Percentiles rank a stretch among this genome's conserved stretches.
phyloP scores from a whole-genome alignment of 2,113 vertebrate species.

The Cercopithecus mona region DNA sequence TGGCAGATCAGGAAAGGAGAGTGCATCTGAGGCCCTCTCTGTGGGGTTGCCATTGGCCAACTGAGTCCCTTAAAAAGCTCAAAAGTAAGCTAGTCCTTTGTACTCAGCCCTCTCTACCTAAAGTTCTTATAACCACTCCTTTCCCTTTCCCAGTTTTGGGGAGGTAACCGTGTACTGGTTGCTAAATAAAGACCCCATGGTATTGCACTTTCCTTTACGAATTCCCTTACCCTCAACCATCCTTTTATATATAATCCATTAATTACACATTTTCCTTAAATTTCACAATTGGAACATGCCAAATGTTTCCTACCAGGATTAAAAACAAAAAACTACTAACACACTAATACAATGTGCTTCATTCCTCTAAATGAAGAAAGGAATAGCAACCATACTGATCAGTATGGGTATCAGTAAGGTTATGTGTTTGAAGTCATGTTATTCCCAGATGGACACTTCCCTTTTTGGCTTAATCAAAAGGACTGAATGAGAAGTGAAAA shows the following conservation, averaged over 20 bases:
- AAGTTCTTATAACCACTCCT: not conserved
- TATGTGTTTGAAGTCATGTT: not conserved
- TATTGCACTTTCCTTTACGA: not conserved
- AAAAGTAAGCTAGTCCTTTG: not conserved
- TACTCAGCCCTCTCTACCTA: not conserved
- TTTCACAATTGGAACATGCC: not conserved
- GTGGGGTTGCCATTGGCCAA: not conserved
- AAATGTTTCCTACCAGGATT: not conserved
- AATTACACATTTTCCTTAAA: not conserved
- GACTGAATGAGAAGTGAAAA: constrained; percentile 5
- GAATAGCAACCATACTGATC: not conserved
- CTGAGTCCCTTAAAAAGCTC: not conserved
- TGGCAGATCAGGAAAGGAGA: not conserved
- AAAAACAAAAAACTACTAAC: not conserved
- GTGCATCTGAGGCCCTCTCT: not conserved
- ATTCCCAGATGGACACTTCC: not conserved
- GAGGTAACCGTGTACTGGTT: not conserved
- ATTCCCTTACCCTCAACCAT: not conserved
- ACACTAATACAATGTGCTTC: not conserved
- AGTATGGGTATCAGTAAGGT: not conserved
- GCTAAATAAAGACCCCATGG: not conserved
- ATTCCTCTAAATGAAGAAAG: not conserved
- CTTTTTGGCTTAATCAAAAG: constrained; percentile 44
- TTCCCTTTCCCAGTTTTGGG: not conserved
- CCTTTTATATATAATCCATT: not conserved